phyloP scores from a whole-genome alignment of 2,797 vertebrate genomes.

The Amblyopsis hoosieri region DNA sequence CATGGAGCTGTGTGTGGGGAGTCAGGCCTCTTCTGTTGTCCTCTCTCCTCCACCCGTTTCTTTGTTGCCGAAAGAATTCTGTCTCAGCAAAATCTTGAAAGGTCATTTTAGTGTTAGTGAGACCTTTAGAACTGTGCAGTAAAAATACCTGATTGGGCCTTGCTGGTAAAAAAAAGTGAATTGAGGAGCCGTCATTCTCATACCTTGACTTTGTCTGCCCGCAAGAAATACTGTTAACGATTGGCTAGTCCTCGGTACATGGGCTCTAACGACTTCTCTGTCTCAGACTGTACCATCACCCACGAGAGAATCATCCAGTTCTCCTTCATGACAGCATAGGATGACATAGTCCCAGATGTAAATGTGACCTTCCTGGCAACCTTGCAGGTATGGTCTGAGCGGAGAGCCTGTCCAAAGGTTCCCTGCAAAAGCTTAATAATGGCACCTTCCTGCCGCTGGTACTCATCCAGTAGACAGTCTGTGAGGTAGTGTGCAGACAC shows the following conservation, averaged over 20 bases:
- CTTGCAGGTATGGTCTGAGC: slow-evolving; percentile 31
- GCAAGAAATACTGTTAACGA: slow-evolving; percentile 14
- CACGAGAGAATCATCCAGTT: slow-evolving; percentile 47
- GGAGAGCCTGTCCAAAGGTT: slow-evolving; percentile 30
- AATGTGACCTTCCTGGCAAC: slow-evolving; percentile 34
- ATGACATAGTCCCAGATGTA: slow-evolving; percentile 34
- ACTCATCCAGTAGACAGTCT: slow-evolving; percentile 29
- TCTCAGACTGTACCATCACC: slow-evolving; percentile 39
- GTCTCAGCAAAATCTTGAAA: slow-evolving; percentile 14
- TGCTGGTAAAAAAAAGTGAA: slow-evolving; percentile 8
- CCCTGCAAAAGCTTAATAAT: slow-evolving; percentile 18
- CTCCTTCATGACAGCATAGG: slow-evolving; percentile 33
- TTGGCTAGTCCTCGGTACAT: slow-evolving; percentile 26
- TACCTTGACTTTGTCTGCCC: slow-evolving; percentile 14
- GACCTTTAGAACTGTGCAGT: slow-evolving; percentile 13
- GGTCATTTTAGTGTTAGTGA: slow-evolving; percentile 20
- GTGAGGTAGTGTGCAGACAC: slow-evolving; percentile 16
- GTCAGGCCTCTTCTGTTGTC: slow-evolving; percentile 12
- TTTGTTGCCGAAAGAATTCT: slow-evolving; percentile 20
- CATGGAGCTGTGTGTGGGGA: neutral
- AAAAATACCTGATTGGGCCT: slow-evolving; percentile 12
- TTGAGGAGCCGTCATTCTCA: slow-evolving; percentile 12
- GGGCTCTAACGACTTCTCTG: slow-evolving; percentile 29
- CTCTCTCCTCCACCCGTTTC: slow-evolving; percentile 5
- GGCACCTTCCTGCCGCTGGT: slow-evolving; percentile 1